Conservation (phyloP, 2,113 vertebrate genomes). For the Microcebus murinus region DNA sequence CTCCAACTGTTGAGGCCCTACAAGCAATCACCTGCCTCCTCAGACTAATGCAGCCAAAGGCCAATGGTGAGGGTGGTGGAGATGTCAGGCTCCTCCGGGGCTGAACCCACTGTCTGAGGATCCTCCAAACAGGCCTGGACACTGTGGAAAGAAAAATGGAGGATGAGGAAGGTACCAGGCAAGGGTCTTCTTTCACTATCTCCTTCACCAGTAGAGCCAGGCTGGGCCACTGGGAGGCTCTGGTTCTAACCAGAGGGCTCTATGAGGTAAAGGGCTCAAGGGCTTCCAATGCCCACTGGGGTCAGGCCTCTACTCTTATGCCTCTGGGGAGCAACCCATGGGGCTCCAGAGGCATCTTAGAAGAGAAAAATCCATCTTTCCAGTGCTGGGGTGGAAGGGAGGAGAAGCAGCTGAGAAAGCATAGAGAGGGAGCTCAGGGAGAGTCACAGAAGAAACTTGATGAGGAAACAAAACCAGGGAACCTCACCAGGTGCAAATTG, state of each 20-base stretch:
- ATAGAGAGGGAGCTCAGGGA: rapidly evolving
- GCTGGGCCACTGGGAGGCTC: rapidly evolving
- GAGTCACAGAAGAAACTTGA: neutral
- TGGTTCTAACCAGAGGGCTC: neutral
- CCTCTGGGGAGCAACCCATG: neutral
- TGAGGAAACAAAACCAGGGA: neutral
- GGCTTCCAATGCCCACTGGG: rapidly evolving
- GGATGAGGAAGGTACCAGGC: rapidly evolving
- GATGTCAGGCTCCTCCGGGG: neutral
- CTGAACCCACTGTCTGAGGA: neutral
- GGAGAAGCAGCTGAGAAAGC: neutral
- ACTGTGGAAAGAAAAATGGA: neutral
- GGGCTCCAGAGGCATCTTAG: neutral
- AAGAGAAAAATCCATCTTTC: neutral
- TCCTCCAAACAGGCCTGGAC: neutral
- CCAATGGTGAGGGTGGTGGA: neutral
- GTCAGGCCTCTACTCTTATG: rapidly evolving
- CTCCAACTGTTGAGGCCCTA: neutral
- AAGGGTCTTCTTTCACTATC: neutral
- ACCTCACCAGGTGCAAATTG: neutral
- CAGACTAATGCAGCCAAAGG: neutral
- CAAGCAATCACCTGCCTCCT: neutral
- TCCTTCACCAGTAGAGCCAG: neutral
- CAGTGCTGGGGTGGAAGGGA: neutral
- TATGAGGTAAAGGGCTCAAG: neutral